These are phyloP conservation scores for Zapornia atra DNA, from an alignment of 2,113 vertebrate species.

Conservation along the genomic window DNA sequence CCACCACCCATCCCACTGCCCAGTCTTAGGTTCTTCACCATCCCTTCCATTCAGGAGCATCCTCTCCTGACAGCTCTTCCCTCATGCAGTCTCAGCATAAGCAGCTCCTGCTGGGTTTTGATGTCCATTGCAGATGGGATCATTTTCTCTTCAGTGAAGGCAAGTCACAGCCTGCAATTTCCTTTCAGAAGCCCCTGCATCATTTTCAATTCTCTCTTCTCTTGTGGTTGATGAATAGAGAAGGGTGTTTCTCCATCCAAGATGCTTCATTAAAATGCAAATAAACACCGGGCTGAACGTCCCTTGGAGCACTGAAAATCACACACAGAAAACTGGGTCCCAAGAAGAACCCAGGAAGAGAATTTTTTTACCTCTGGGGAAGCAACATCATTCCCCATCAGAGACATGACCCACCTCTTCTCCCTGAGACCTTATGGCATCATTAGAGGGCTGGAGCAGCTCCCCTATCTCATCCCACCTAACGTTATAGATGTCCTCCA, in stretches of 20 bases:
- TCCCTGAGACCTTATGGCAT: neutral
- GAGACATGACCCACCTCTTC: neutral
- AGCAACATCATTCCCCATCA: neutral
- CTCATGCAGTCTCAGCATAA: accelerated
- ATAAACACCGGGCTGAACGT: slow-evolving; percentile 26
- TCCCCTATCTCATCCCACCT: neutral
- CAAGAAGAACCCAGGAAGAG: neutral
- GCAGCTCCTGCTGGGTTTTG: neutral
- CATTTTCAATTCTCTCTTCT: slow-evolving; percentile 36
- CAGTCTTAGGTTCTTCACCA: neutral
- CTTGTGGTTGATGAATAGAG: slow-evolving; percentile 38
- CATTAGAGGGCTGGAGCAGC: too few relatives aligned
- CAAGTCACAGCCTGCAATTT: slow-evolving; percentile 23
- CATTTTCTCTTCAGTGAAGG: slow-evolving; percentile 19
- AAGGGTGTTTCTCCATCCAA: slow-evolving; percentile 35
- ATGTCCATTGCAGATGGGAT: neutral
- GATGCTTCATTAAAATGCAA: slow-evolving; percentile 57
- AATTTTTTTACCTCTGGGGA: neutral
- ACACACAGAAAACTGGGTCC: neutral
- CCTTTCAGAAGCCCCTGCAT: slow-evolving; percentile 52
- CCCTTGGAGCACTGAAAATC: neutral
- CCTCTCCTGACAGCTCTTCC: neutral
- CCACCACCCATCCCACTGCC: neutral
- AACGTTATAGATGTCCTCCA: neutral
- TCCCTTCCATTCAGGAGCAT: neutral